Base-by-base conservation (phyloP, 1,140 invertebrate genomes). In the Prorops nasuta region DNA sequence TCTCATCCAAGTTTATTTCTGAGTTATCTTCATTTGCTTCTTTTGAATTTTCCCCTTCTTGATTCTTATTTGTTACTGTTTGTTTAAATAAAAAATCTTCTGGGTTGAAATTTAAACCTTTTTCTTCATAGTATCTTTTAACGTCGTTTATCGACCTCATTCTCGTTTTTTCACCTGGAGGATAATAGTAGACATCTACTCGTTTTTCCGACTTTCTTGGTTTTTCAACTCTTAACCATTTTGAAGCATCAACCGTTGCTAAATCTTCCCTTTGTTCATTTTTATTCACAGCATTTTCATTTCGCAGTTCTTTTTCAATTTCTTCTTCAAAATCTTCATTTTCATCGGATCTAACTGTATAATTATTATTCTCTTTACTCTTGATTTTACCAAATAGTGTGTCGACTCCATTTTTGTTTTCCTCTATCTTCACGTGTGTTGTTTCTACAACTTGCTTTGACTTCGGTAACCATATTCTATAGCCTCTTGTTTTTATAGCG, bases 391-490 rank as follows among this genome's bases (percentile, higher is more conserved):
- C 31, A 34, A 44, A 34, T 3, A 32, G 17, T 8, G 22, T 16
- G 4, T 34, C 16, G 8, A 44, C 42, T 34, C 42, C 31, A 19
- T 44, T 44, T 34, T 44, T 19, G 7, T n/a, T 34, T 6, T 44
- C 17, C 32, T 44, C 24, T 16, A 44, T 34, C n/a, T 44, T 44
- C 6, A 44, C 42, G 12, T 44, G 42, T 12, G 18, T 19, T n/a
- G 42, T 16, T 24, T 43, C 40, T 4, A 31, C 14, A 2, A 43
- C 40, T 16, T 43, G n/a, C 7, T 10, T 31, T 8, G n/a, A 31
- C 14, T 43, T 43, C 7, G 40, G 40, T 16, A 43, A 8, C 22
- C 22, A 32, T 12, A 44, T 14, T 44, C 32, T 15, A 35, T 19
- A 44, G 2, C 28, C 43, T 35, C 19, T 44, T 20, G 43, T 46